Evolutionary conservation across 2,888 invertebrate genomes (phyloP).

Genomic region (Conops quadrifasciatus): DNA sequence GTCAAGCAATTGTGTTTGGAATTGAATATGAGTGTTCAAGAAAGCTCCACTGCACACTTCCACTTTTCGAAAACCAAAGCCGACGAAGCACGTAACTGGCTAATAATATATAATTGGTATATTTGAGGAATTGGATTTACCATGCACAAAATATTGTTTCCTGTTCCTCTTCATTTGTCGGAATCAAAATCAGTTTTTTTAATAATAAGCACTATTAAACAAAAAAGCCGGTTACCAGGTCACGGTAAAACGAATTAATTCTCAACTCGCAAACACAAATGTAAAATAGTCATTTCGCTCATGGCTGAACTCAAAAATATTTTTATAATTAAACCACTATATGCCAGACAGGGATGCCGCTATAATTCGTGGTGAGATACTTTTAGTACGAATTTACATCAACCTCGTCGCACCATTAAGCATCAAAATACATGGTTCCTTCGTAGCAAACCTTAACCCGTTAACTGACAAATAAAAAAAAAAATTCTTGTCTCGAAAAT

Average conservation of each 20-base stretch:
- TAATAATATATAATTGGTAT: constrained; percentile 47
- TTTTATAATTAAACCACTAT: too few relatives aligned
- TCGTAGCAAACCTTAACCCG: too few relatives aligned
- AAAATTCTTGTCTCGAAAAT: too few relatives aligned
- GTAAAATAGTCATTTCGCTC: background rate
- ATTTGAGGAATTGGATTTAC: constrained; percentile 12
- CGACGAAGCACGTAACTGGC: constrained; percentile 64
- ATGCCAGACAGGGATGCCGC: background rate
- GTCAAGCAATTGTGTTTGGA: constrained; percentile 29
- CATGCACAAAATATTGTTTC: constrained; percentile 3
- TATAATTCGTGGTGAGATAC: background rate
- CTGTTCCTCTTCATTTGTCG: constrained; percentile 17
- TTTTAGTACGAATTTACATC: too few relatives aligned
- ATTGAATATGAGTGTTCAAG: constrained; percentile 23
- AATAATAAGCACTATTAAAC: constrained; percentile 33
- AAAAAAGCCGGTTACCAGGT: constrained; percentile 51
- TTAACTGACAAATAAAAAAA: too few relatives aligned
- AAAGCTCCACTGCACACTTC: constrained; percentile 28
- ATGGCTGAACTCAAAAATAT: background rate
- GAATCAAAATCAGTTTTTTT: constrained; percentile 38
- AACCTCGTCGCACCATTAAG: too few relatives aligned
- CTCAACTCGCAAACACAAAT: background rate
- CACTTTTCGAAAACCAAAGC: constrained; percentile 50
- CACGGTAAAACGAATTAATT: constrained; percentile 40
- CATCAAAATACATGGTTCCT: too few relatives aligned